phyloP scores from a whole-genome alignment of 1,140 invertebrate genomes.

The Bathynomus jamesi region DNA sequence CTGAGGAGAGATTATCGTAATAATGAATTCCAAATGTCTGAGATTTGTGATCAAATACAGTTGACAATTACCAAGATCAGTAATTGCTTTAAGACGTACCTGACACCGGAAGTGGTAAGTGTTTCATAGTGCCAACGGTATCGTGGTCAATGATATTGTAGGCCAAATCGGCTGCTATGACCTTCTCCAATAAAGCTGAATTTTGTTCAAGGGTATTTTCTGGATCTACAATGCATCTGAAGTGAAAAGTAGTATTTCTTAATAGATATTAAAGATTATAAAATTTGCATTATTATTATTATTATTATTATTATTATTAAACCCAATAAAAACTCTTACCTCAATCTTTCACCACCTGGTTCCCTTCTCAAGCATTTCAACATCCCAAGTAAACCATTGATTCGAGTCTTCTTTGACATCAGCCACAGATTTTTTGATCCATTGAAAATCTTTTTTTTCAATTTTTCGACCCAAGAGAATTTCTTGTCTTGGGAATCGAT shows the following conservation, averaged over 20 bases:
- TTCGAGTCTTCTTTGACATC: constrained; percentile 22
- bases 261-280: background rate
- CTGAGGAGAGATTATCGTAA: too few relatives aligned
- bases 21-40: too few relatives aligned
- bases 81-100: background rate
- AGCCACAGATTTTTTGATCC: constrained; percentile 43
- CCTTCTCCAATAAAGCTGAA: background rate
- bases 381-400: constrained; percentile 73
- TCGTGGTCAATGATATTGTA: background rate
- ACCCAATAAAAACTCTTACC: too few relatives aligned
- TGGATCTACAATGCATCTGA: constrained; percentile 20
- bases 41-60: too few relatives aligned
- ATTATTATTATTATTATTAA: too few relatives aligned
- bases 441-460: constrained; percentile 23
- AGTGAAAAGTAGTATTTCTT: background rate
- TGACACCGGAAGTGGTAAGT: background rate
- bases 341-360: constrained; percentile 63
- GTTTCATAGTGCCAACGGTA: background rate
- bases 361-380: constrained; percentile 81
- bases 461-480: constrained; percentile 20
- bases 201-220: background rate
- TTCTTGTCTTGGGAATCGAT: constrained; percentile 1
- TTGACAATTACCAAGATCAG: too few relatives aligned
- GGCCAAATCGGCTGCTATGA: background rate
- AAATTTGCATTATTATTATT: too few relatives aligned